A percentile compares a stretch with the other conserved stretches of the same genome.
These are phyloP conservation scores for Tribolium castaneum DNA, from an alignment of 1,140 invertebrate genomes.

Conservation along the genomic window DNA sequence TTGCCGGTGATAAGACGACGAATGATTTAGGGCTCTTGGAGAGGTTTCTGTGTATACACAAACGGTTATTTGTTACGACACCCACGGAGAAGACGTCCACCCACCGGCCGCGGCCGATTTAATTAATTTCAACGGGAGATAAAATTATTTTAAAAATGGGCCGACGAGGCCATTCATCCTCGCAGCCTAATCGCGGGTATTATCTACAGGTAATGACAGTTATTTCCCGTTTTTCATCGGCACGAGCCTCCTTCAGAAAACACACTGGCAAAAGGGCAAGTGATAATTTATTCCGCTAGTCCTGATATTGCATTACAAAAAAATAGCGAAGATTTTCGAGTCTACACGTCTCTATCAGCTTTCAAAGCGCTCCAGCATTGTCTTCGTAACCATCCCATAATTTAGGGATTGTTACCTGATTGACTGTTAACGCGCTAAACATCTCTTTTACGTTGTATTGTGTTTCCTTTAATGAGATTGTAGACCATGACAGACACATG, in stretches of 20 bases:
- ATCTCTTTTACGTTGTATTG: not conserved
- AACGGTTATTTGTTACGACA: constrained; percentile 20
- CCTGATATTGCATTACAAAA: too few species aligned
- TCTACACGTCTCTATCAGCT: not conserved
- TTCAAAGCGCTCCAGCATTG: too few species aligned
- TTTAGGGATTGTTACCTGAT: not conserved
- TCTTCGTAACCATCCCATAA: not conserved
- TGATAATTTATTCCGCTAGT: too few species aligned
- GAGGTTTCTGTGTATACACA: constrained; percentile 16
- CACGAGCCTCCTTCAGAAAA: not conserved
- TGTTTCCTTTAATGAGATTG: not conserved
- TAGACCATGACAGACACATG: not conserved
- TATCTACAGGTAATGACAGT: constrained; percentile 6
- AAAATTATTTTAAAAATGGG: constrained; percentile 21
- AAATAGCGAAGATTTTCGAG: not conserved
- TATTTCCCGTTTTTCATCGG: constrained; percentile 11
- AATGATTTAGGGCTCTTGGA: constrained; percentile 1
- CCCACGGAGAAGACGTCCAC: constrained; percentile 31
- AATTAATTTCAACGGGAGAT: constrained; percentile 21
- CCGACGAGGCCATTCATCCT: not conserved
- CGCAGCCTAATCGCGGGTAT: not conserved
- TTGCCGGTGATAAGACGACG: constrained; percentile 28
- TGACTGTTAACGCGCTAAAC: not conserved
- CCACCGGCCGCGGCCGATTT: not conserved
- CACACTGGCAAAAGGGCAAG: too few species aligned